Percentiles rank a stretch among this genome's conserved stretches.
Conservation (phyloP, 2,797 vertebrate species). For the Gadopsis bispinosus region DNA sequence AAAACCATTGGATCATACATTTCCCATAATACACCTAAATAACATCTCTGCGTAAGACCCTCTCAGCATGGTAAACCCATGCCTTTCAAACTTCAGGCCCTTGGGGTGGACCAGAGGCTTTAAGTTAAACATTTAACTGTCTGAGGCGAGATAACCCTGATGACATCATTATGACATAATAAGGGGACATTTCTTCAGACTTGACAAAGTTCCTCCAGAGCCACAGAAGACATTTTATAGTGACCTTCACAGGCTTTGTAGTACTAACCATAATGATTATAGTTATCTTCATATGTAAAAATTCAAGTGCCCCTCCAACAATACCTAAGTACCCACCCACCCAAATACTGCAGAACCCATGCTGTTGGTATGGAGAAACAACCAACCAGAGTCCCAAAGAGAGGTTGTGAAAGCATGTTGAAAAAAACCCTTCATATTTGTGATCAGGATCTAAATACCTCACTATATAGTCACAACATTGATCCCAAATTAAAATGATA, state of each 20-base stretch:
- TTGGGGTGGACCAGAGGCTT: not conserved
- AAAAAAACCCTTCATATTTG: not conserved
- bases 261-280: not conserved
- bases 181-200: not conserved
- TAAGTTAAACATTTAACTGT: not conserved
- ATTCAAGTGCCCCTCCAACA: not conserved
- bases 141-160: not conserved
- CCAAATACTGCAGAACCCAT: not conserved
- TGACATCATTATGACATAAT: not conserved
- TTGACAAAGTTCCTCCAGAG: not conserved
- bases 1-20: not conserved
- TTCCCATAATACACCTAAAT: not conserved
- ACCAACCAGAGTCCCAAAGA: not conserved
- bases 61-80: not conserved
- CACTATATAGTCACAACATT: too few relatives aligned
- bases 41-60: not conserved
- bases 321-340: not conserved
- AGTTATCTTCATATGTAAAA: too few relatives aligned
- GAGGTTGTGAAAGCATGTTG: not conserved
- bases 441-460: not conserved
- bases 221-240: not conserved
- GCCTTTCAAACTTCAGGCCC: not conserved
- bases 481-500: too few relatives aligned
- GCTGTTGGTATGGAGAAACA: not conserved
- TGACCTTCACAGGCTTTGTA: not conserved